A percentile compares a stretch with the other conserved stretches of the same genome.
Evolutionary conservation across 2,888 invertebrate species (phyloP).

Genomic region (Ctenicera cuprea): DNA sequence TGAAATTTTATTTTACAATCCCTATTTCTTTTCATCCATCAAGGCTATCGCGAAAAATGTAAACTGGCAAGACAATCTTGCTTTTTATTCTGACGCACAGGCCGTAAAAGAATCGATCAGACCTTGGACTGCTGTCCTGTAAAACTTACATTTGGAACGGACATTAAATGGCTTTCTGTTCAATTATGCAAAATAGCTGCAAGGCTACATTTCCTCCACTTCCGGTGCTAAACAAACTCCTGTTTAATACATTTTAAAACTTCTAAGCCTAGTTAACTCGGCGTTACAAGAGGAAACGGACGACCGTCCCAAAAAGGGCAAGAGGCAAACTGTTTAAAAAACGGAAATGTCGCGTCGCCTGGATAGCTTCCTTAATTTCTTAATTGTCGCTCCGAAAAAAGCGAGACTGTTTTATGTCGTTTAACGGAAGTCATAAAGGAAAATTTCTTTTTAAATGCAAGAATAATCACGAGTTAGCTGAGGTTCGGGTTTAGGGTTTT

Average conservation of each 20-base stretch:
- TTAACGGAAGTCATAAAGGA: no score
- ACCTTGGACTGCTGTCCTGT: slow-evolving; percentile 14
- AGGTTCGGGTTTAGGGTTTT: no score
- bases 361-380: slow-evolving; percentile 13
- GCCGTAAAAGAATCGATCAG: slow-evolving; percentile 10
- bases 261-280: not conserved
- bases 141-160: slow-evolving; percentile 1
- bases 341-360: not conserved
- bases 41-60: no score
- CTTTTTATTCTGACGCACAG: not conserved
- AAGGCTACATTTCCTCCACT: not conserved
- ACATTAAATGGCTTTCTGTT: slow-evolving; percentile 12
- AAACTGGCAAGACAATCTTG: no score
- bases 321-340: not conserved
- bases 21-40: not conserved
- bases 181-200: slow-evolving; percentile 25
- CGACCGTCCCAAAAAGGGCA: not conserved
- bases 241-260: not conserved
- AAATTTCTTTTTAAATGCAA: no score
- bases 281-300: not conserved
- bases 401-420: no score
- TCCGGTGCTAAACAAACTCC: not conserved
- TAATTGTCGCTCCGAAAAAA: slow-evolving; percentile 1
- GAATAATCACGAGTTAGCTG: no score
- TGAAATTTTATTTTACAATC: not conserved